These are phyloP conservation scores for Neodiprion lecontei DNA, from an alignment of 1,140 invertebrate genomes.

Conservation along the genomic window DNA sequence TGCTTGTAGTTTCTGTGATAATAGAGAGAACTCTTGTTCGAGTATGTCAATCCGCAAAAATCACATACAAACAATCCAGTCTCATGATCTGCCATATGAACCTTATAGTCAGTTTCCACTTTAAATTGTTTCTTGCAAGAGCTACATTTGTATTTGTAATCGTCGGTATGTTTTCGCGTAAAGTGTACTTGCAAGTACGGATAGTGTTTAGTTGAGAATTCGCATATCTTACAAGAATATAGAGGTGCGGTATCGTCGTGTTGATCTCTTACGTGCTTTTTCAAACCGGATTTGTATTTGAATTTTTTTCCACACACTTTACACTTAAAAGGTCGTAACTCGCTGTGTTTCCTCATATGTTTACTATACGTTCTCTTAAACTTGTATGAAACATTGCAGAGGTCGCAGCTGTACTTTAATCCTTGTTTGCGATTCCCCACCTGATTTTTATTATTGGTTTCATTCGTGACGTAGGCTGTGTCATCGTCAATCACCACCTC, in stretches of 20 bases:
- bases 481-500: no score
- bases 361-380: conserved; percentile 8
- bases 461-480: no score
- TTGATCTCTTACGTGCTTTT: conserved; percentile 18
- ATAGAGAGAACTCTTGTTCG: conserved; percentile 49
- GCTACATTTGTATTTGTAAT: conserved; percentile 69
- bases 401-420: conserved; percentile 1
- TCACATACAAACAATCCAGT: conserved; percentile 57
- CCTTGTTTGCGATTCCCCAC: not conserved
- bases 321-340: conserved; percentile 51
- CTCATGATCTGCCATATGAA: conserved; percentile 59
- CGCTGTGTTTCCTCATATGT: conserved; percentile 24
- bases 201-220: conserved; percentile 16
- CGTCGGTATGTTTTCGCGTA: conserved; percentile 65
- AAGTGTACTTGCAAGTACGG: conserved; percentile 46
- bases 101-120: conserved; percentile 53
- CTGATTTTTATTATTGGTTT: not conserved
- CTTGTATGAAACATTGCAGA: conserved; percentile 11
- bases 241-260: conserved; percentile 9
- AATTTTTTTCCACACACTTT: conserved; percentile 61
- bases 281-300: conserved; percentile 21
- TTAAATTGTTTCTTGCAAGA: conserved; percentile 68
- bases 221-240: conserved; percentile 12
- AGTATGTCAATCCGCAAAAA: conserved; percentile 57
- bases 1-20: conserved; percentile 53